phyloP scores from a whole-genome alignment of 2,113 vertebrate genomes.

The Menura novaehollandiae region DNA sequence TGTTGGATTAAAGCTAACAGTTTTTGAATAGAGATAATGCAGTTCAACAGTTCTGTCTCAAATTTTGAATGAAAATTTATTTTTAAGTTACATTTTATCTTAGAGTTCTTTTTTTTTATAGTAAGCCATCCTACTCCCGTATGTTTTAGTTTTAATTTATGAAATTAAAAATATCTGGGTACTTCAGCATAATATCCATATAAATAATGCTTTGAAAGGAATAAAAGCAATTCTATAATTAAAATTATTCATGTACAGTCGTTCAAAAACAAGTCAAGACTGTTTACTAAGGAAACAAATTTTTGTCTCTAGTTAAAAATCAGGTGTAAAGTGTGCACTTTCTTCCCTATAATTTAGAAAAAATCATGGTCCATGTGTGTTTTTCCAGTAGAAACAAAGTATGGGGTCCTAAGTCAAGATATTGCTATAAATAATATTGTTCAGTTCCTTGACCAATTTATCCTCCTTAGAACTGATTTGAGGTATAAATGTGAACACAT shows the following conservation, averaged over 20 bases:
- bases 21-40: not conserved
- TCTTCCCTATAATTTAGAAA: not conserved
- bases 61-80: slow-evolving; percentile 32
- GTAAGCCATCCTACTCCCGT: not conserved
- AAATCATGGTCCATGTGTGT: not conserved
- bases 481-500: not conserved
- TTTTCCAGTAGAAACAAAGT: not conserved
- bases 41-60: not conserved
- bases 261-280: not conserved
- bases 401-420: not conserved
- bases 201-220: not conserved
- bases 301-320: not conserved
- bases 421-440: not conserved
- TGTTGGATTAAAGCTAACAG: slow-evolving; percentile 34
- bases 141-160: not conserved
- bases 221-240: not conserved
- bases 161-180: not conserved
- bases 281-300: not conserved
- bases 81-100: not conserved
- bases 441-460: not conserved
- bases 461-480: not conserved
- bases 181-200: not conserved
- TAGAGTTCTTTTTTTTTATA: not conserved
- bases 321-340: not conserved
- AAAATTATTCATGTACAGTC: not conserved